Evolutionary conservation across 1,140 invertebrate species (phyloP).

Genomic region (Drosophila grimshawi): DNA sequence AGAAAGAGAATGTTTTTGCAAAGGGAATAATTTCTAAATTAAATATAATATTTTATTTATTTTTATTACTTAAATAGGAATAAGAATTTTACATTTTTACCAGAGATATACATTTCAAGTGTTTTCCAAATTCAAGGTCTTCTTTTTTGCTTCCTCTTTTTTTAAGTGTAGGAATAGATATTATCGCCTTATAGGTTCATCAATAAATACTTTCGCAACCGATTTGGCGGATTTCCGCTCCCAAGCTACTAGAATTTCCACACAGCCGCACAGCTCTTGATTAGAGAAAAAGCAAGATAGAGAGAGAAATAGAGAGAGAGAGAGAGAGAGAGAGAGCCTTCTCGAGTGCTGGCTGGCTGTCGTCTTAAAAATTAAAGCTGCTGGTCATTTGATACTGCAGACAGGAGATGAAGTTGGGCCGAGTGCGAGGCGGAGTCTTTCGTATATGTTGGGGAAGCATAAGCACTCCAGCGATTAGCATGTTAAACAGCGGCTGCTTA

Average conservation of each 20-base stretch:
- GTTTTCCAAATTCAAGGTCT: no score
- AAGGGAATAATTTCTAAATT: no score
- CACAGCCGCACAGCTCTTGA: slow-evolving; percentile 23
- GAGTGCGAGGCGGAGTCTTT: not conserved
- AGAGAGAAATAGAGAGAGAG: not conserved
- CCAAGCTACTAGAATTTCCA: slow-evolving; percentile 76
- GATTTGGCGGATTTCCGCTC: slow-evolving; percentile 63
- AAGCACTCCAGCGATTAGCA: slow-evolving; percentile 62
- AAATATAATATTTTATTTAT: not conserved
- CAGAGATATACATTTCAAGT: no score
- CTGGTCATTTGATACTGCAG: slow-evolving; percentile 60
- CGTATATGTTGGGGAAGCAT: slow-evolving; percentile 2
- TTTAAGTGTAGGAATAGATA: slow-evolving; percentile 1
- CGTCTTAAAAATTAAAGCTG: slow-evolving; percentile 48
- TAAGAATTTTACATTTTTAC: no score
- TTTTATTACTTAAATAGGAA: not conserved
- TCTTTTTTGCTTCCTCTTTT: not conserved
- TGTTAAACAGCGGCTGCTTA: slow-evolving; percentile 73
- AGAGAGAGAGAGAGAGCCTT: not conserved
- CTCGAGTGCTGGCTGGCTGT: slow-evolving; percentile 35
- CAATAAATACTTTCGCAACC: slow-evolving; percentile 40
- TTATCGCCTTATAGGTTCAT: slow-evolving; percentile 28
- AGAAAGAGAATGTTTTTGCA: no score
- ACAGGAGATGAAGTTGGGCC: slow-evolving; percentile 12
- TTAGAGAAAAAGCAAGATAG: not conserved